Percentiles rank a stretch among this genome's conserved stretches.
Evolutionary conservation across 1,140 invertebrate species (phyloP).

Genomic region (Mycetomoellerius zeteki): DNA sequence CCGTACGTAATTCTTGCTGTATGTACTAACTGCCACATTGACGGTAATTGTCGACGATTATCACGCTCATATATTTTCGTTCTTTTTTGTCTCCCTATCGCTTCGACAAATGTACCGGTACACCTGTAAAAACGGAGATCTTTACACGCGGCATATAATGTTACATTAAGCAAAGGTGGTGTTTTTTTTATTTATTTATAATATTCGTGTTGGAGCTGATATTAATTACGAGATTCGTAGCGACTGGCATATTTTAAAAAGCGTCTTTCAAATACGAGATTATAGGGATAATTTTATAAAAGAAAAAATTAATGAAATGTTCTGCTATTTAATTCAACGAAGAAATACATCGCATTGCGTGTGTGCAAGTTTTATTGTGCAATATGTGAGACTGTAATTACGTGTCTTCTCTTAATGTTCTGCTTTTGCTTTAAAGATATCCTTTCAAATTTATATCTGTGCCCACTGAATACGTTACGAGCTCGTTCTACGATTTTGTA

Average conservation of each 20-base stretch:
- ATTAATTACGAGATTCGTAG: not conserved
- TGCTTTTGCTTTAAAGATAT: constrained; percentile 11
- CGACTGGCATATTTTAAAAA: not conserved
- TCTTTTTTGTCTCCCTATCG: not conserved
- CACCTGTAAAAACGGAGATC: not conserved
- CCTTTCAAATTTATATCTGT: not conserved
- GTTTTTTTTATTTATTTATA: not conserved
- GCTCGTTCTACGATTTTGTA: not conserved
- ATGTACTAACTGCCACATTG: constrained; percentile 51
- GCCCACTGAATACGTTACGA: not conserved
- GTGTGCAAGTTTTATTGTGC: constrained; percentile 6
- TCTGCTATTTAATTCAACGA: not conserved
- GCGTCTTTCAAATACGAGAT: not conserved
- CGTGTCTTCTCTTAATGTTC: not conserved
- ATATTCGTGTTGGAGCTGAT: not conserved
- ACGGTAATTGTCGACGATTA: constrained; percentile 71
- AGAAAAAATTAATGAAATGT: not conserved
- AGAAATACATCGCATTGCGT: not conserved
- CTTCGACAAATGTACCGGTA: constrained; percentile 4
- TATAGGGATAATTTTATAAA: not conserved
- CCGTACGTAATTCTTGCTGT: constrained; percentile 65
- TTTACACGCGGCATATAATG: not conserved
- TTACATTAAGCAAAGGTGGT: not conserved
- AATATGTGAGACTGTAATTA: not conserved
- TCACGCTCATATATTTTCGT: constrained; percentile 48